Evolutionary conservation across 2,113 vertebrate genomes (phyloP).

Genomic region (Eurypyga helias): DNA sequence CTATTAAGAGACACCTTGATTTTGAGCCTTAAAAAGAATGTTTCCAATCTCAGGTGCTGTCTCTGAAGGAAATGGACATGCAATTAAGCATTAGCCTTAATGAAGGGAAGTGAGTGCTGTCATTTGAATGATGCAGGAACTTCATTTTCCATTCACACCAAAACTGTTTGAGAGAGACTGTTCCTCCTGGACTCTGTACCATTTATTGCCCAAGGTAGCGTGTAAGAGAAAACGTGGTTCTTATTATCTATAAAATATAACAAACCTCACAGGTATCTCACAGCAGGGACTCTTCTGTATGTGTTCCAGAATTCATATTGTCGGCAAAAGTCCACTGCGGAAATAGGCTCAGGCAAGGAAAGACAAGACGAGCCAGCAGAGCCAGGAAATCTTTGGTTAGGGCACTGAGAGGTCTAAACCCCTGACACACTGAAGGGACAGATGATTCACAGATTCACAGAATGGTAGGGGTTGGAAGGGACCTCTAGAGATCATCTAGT

Average conservation of each 20-base stretch:
- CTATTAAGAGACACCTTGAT: not conserved
- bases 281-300: not conserved
- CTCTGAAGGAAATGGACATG: not conserved
- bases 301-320: not conserved
- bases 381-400: not conserved
- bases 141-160: not conserved
- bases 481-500: too few relatives aligned
- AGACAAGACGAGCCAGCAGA: not conserved
- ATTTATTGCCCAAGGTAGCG: accelerated
- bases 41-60: not conserved
- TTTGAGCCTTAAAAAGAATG: not conserved
- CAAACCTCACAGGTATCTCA: not conserved
- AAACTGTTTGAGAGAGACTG: accelerated
- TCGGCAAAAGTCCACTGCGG: not conserved
- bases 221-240: not conserved
- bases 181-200: not conserved
- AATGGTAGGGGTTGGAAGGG: too few relatives aligned
- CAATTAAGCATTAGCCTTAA: not conserved
- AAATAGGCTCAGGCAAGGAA: not conserved
- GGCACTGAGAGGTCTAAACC: not conserved
- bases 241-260: not conserved
- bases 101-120: not conserved
- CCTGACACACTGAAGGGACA: not conserved
- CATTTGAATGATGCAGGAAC: not conserved
- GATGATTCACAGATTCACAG: not conserved